A percentile compares a stretch with the other conserved stretches of the same genome.
Evolutionary conservation across 2,888 invertebrate species (phyloP).

Genomic region (Sisyra terminalis): DNA sequence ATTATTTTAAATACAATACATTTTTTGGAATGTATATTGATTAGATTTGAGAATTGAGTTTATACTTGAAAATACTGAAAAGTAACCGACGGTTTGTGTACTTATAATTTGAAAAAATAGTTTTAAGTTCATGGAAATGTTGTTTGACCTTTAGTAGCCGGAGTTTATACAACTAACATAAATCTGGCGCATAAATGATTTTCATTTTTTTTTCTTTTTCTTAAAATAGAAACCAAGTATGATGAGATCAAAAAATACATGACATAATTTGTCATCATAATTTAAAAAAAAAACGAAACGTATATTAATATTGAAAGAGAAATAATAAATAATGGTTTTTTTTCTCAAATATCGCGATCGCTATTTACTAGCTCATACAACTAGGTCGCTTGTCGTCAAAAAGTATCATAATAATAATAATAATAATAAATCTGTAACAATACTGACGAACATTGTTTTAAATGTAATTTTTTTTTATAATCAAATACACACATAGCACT

Average conservation of each 20-base stretch:
- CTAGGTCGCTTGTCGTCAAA: constrained; percentile 1
- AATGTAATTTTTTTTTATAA: not conserved
- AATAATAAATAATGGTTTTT: not conserved
- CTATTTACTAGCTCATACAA: not conserved
- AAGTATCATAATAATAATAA: constrained; percentile 1
- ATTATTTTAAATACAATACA: too few relatives aligned
- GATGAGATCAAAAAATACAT: constrained; percentile 1
- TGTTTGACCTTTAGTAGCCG: too few relatives aligned
- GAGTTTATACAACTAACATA: too few relatives aligned
- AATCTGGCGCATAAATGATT: too few relatives aligned
- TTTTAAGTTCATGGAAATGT: too few relatives aligned
- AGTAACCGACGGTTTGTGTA: too few relatives aligned
- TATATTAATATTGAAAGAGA: not conserved
- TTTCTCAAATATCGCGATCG: not conserved
- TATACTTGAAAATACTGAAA: too few relatives aligned
- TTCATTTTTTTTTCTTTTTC: not conserved
- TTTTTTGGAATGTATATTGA: too few relatives aligned
- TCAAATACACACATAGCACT: not conserved
- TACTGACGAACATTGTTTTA: not conserved
- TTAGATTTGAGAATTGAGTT: too few relatives aligned
- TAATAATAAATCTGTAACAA: constrained; percentile 1
- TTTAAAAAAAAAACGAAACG: not conserved
- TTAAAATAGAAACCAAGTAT: constrained; percentile 3
- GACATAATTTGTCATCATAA: not conserved
- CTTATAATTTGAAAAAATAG: too few relatives aligned